These are phyloP conservation scores for Dasypus novemcinctus DNA, from an alignment of 2,113 vertebrate species.

Conservation along the genomic window DNA sequence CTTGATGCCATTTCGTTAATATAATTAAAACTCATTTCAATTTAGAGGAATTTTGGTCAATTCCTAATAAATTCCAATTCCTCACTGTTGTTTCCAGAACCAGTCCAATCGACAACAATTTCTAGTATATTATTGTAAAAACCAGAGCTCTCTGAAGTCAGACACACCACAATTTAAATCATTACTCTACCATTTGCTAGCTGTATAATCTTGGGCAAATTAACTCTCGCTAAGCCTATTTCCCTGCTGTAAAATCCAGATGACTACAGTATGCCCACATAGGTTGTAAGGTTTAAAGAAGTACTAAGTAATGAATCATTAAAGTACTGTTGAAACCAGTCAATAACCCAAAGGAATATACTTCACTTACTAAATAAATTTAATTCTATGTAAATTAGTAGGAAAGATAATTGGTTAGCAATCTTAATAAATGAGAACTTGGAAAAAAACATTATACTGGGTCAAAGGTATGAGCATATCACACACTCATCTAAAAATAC, in stretches of 20 bases:
- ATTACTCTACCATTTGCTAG: background rate
- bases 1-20: background rate
- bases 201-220: constrained; percentile 9
- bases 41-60: background rate
- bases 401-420: constrained; percentile 28
- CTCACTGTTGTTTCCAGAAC: constrained; percentile 19
- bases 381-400: constrained; percentile 10
- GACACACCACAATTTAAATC: background rate
- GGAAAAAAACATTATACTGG: constrained; percentile 32
- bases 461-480: constrained; percentile 41
- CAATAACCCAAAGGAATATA: constrained; percentile 20
- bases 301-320: background rate
- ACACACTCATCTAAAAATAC: constrained; percentile 52
- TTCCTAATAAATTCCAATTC: background rate
- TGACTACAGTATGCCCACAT: background rate
- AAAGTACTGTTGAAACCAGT: background rate
- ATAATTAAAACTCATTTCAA: constrained; percentile 1
- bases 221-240: background rate
- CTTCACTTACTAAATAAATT: background rate
- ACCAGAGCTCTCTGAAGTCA: constrained; percentile 11
- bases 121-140: background rate
- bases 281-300: constrained; percentile 13
- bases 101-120: background rate
- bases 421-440: constrained; percentile 26
- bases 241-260: background rate